A percentile compares a stretch with the other conserved stretches of the same genome.
Evolutionary conservation across 1,140 invertebrate species (phyloP).

Genomic region (Lordiphosa collinella): DNA sequence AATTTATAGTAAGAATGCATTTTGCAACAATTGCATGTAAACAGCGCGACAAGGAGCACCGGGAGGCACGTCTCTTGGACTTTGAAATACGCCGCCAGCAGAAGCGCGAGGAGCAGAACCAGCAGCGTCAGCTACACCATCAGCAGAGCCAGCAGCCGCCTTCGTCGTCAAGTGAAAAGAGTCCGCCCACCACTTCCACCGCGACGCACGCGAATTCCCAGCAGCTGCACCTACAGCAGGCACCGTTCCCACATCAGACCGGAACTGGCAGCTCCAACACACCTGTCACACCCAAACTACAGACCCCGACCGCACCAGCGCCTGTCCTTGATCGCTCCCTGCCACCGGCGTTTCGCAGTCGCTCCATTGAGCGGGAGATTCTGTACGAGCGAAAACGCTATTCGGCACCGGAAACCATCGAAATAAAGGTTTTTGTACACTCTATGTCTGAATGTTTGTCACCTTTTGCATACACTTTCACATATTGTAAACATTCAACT

Average conservation of each 20-base stretch:
- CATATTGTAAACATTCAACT: too few species aligned
- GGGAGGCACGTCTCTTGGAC: slow-evolving; percentile 78
- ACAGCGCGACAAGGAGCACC: slow-evolving; percentile 79
- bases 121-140: slow-evolving; percentile 67
- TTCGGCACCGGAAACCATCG: slow-evolving; percentile 61
- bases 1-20: slow-evolving; percentile 72
- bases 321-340: slow-evolving; percentile 49
- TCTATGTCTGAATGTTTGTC: not conserved
- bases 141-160: slow-evolving; percentile 40
- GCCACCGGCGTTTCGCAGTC: slow-evolving; percentile 74
- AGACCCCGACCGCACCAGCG: slow-evolving; percentile 50
- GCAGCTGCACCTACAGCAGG: slow-evolving; percentile 44
- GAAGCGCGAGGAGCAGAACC: slow-evolving; percentile 77
- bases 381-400: slow-evolving; percentile 71
- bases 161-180: slow-evolving; percentile 45
- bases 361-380: slow-evolving; percentile 72
- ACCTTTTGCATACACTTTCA: too few species aligned
- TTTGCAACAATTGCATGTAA: slow-evolving; percentile 78
- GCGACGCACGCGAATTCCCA: slow-evolving; percentile 29
- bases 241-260: slow-evolving; percentile 27
- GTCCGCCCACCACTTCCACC: slow-evolving; percentile 35
- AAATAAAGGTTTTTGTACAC: slow-evolving; percentile 63
- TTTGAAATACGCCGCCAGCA: slow-evolving; percentile 79
- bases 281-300: slow-evolving; percentile 66
- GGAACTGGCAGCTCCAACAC: slow-evolving; percentile 44